Base-by-base conservation (phyloP, 2,113 vertebrate genomes). In the Embiotoca jacksoni region DNA sequence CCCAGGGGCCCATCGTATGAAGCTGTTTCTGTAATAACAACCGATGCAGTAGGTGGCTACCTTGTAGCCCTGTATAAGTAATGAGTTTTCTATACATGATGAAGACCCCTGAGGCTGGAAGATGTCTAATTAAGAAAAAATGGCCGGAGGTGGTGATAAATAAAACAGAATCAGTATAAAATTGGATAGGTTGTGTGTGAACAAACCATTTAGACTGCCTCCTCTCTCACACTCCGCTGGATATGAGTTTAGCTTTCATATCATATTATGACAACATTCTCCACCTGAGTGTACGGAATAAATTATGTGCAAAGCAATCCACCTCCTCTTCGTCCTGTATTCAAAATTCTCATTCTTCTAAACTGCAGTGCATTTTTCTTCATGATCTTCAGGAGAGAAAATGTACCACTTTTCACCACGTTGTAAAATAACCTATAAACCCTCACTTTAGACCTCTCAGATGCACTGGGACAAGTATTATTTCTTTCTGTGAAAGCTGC, bases 121-220 rank as follows among this genome's bases (percentile, higher is more conserved):
- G 84, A 86, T 75, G 83, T 88, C 87, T 90, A 89, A 90, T 91
- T 91, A 89, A 90, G 87, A 85, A 86, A 71, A 89, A 89, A 85
- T 81, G 64, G 76, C 88, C 87, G 83, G 87, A 80, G 78, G 79
- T 72, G 79, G 66, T 85, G 60, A 89, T 91, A 90, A 92, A 93
- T 93, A 88, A 90, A 91, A 89, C 71, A 66, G 36, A 53, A 49
- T 72, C 61, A 0, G 63, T 70, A 84, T 61, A 77, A 73, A 69
- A 54, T 78, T 85, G 79, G 77, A 86, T 77, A 83, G 74, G 75
- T 41, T 80, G 66, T 68, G 35, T 47, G 65, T 80, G 78, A 70
- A 15, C 60, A 71, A 76, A 76, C 52, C 74, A 68, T 80, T 79
- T 75, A 69, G 16, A 32, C 33, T 55, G 13, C 33, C 7, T 47